Evolutionary conservation across 2,113 vertebrate genomes (phyloP).

Genomic region (Clarias magur): DNA sequence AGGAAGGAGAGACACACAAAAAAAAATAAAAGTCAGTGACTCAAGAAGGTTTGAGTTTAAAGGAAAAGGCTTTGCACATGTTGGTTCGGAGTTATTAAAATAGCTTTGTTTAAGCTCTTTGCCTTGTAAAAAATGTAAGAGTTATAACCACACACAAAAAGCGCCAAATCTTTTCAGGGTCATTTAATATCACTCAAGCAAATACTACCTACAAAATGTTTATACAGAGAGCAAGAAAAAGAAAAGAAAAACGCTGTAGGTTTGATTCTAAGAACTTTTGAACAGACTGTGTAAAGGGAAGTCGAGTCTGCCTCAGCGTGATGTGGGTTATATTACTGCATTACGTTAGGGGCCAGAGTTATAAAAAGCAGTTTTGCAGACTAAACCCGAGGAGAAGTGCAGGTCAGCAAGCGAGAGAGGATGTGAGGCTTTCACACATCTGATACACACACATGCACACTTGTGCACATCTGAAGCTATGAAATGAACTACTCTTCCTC

Average conservation of each 20-base stretch:
- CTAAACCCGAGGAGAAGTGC: conserved; percentile 20
- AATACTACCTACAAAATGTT: not conserved
- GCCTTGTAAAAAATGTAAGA: not conserved
- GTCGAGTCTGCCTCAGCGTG: conserved; percentile 14
- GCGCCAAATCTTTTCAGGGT: not conserved
- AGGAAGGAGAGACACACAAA: not conserved
- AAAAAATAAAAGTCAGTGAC: not conserved
- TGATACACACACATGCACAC: not conserved
- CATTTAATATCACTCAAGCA: not conserved
- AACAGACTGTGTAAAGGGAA: not conserved
- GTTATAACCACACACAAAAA: not conserved
- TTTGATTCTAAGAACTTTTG: not conserved
- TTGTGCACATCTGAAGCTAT: conserved; percentile 33
- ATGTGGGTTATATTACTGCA: conserved; percentile 12
- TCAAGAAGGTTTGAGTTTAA: not conserved
- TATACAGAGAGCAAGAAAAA: not conserved
- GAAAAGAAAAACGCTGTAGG: not conserved
- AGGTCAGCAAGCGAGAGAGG: conserved; percentile 27
- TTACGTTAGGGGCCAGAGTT: conserved; percentile 4
- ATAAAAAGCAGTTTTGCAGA: conserved; percentile 30
- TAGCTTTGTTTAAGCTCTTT: not conserved
- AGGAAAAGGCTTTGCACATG: not conserved
- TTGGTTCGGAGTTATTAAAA: not conserved
- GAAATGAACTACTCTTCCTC: conserved; percentile 27
- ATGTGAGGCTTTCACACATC: conserved; percentile 43